A percentile compares a stretch with the other conserved stretches of the same genome.
These are phyloP conservation scores for Drosophila trichaetosa DNA, from an alignment of 2,888 invertebrate genomes.

Conservation along the genomic window DNA sequence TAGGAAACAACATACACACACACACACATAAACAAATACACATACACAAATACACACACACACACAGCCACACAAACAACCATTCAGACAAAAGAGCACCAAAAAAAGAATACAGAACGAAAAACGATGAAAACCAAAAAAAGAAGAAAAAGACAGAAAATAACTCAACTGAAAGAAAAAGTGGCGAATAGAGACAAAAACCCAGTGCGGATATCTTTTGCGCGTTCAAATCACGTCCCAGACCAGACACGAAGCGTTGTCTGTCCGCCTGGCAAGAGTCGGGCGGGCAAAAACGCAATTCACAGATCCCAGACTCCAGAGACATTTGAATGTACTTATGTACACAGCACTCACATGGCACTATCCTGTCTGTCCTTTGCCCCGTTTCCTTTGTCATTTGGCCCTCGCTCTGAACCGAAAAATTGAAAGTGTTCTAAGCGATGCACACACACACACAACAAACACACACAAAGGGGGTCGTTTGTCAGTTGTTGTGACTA, in stretches of 20 bases:
- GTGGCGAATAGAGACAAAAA: conserved; percentile 49
- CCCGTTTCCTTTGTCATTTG: conserved; percentile 43
- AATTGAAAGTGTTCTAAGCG: conserved; percentile 54
- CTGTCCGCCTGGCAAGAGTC: conserved; percentile 32
- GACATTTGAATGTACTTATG: conserved; percentile 36
- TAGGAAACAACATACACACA: conserved; percentile 51
- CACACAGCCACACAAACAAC: conserved; percentile 30
- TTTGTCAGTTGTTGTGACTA: not conserved
- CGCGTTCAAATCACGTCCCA: conserved; percentile 75
- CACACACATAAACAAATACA: not conserved
- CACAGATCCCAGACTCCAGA: conserved; percentile 39
- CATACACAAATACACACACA: conserved; percentile 3
- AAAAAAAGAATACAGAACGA: conserved; percentile 23
- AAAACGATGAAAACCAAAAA: conserved; percentile 11
- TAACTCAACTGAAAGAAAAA: conserved; percentile 60
- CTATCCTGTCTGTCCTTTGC: conserved; percentile 36
- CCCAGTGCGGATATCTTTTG: conserved; percentile 63
- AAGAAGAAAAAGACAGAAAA: conserved; percentile 22
- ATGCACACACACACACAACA: not conserved
- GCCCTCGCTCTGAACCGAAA: conserved; percentile 19
- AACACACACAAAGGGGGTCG: not conserved
- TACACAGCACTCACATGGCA: conserved; percentile 12
- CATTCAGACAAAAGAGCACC: conserved; percentile 35
- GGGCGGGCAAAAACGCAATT: conserved; percentile 2
- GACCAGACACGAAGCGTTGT: conserved; percentile 53